A percentile compares a stretch with the other conserved stretches of the same genome.
Conservation (phyloP, 1,140 invertebrate genomes). For the Globodera rostochiensis region DNA sequence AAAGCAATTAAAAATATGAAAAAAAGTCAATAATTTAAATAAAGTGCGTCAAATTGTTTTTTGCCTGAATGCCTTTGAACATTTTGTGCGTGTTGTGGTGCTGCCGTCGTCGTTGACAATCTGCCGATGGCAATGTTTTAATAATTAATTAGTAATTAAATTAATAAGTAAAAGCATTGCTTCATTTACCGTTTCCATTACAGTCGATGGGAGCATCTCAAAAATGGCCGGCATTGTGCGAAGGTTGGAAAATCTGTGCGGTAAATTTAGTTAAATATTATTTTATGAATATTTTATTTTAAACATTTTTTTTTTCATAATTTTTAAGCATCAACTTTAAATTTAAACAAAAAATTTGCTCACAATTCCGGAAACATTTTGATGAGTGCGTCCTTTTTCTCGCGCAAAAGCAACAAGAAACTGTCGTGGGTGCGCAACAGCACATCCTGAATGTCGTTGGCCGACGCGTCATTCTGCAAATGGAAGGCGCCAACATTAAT, state of each 20-base stretch:
- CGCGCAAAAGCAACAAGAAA: constrained; percentile 44
- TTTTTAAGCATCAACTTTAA: too few species aligned
- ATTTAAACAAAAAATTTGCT: background rate
- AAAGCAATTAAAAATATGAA: background rate
- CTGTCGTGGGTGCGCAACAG: constrained; percentile 49
- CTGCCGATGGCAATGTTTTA: background rate
- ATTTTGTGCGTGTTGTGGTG: constrained; percentile 52
- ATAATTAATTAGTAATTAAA: background rate
- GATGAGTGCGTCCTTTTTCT: constrained; percentile 54
- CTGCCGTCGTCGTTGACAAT: constrained; percentile 52
- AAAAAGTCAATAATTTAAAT: too few species aligned
- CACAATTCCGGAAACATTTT: constrained; percentile 47
- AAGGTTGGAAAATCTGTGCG: constrained; percentile 38
- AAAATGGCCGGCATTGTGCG: constrained; percentile 53
- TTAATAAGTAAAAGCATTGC: background rate
- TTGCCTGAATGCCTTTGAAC: constrained; percentile 51
- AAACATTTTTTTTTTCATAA: too few species aligned
- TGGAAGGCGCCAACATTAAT: background rate
- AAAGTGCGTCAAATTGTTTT: background rate
- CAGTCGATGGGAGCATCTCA: constrained; percentile 38
- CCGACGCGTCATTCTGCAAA: constrained; percentile 37
- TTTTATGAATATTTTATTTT: too few species aligned
- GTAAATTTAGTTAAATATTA: background rate
- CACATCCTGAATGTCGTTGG: constrained; percentile 30
- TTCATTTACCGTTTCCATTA: constrained; percentile 37